These are phyloP conservation scores for Limnephilus auricula DNA, from an alignment of 2,888 invertebrate species.

Conservation along the genomic window DNA sequence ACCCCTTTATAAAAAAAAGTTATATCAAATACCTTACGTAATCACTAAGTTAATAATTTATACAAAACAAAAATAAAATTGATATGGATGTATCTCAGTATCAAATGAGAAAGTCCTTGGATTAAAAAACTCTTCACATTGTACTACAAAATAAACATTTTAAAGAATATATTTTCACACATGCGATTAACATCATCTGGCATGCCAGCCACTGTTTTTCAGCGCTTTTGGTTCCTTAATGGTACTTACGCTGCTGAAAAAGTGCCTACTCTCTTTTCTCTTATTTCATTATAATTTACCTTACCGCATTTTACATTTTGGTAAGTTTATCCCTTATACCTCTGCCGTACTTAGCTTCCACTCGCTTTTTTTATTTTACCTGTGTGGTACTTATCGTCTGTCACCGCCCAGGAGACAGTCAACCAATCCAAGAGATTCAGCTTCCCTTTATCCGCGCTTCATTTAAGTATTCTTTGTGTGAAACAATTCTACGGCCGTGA, in stretches of 20 bases:
- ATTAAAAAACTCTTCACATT: neutral
- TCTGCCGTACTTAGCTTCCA: neutral
- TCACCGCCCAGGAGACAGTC: neutral
- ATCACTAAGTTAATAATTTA: too few species aligned
- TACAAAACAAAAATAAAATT: neutral
- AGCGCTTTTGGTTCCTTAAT: neutral
- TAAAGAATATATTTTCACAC: neutral
- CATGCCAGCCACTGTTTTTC: neutral
- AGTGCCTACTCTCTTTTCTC: neutral
- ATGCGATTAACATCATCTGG: neutral
- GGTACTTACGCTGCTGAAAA: neutral
- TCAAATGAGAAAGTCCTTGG: neutral
- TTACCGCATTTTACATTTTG: neutral
- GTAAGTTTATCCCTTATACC: neutral
- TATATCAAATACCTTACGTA: too few species aligned
- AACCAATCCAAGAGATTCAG: slow-evolving; percentile 15
- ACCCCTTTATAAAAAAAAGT: too few species aligned
- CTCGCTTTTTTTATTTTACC: neutral
- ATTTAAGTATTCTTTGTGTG: slow-evolving; percentile 28
- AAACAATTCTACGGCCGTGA: slow-evolving; percentile 25
- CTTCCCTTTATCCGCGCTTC: slow-evolving; percentile 27
- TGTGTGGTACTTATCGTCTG: neutral
- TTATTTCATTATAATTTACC: neutral
- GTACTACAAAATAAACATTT: neutral
- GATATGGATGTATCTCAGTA: neutral